phyloP scores from a whole-genome alignment of 1,140 invertebrate species.

The Limonius californicus region DNA sequence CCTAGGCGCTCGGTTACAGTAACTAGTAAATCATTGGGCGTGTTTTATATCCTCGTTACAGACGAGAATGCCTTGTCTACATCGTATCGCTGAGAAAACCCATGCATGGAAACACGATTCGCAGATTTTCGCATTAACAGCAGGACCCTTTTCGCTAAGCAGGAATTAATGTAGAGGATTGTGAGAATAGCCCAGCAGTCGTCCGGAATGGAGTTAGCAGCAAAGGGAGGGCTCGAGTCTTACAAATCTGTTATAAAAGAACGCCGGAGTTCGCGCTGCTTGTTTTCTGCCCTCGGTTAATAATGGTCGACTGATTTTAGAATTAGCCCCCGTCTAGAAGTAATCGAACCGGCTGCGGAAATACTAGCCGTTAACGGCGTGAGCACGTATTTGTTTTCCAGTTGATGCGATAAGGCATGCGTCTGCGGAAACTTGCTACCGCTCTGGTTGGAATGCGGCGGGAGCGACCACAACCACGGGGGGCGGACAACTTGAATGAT shows the following conservation, averaged over 20 bases:
- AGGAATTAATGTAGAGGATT: conserved; percentile 30
- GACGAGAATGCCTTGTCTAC: conserved; percentile 23
- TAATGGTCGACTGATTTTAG: background rate
- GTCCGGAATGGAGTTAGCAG: background rate
- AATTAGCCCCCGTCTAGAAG: background rate
- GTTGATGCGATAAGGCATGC: background rate
- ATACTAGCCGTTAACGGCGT: background rate
- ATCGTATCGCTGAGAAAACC: conserved; percentile 8
- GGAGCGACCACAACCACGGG: conserved; percentile 22
- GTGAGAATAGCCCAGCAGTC: conserved; percentile 20
- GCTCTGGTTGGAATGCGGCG: conserved; percentile 10
- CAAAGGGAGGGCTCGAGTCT: background rate
- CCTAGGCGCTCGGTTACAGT: conserved; percentile 5
- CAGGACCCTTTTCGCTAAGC: conserved; percentile 18
- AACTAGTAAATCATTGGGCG: conserved; percentile 27
- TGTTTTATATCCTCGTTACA: conserved; percentile 28
- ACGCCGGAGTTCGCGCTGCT: background rate
- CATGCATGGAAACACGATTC: conserved; percentile 7
- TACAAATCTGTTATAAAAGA: conserved; percentile 22
- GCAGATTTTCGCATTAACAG: conserved; percentile 7
- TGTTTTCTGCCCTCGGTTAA: conserved; percentile 9
- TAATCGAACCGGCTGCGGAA: background rate
- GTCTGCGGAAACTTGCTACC: conserved; percentile 4
- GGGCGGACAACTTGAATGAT: conserved; percentile 27
- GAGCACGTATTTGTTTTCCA: conserved; percentile 1